Evolutionary conservation across 2,888 invertebrate species (phyloP), one percentile per base, ranked within the genome.

Genomic region (Phania funesta): DNA sequence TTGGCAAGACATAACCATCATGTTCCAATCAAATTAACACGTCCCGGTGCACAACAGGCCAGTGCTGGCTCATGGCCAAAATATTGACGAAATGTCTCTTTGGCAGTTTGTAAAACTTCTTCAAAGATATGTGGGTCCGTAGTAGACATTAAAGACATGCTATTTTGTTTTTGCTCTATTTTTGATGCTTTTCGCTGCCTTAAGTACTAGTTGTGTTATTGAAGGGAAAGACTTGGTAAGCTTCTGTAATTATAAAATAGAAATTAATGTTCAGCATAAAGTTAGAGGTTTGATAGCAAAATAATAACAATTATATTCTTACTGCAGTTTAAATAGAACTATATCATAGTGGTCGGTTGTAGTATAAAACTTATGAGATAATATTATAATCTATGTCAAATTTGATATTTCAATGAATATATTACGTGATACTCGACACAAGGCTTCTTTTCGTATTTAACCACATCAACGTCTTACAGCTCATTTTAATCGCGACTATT

Each of bases 21-120:
- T 98, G 98, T 91, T 99, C 98, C 98, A 82, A 98, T 98, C 77
- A 98, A 93, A 92, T 98, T 99, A 68, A 98, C 98, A 84, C 98
- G 93, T 35, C 98, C 98, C 0, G 98, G 98, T 4, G 97, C 98
- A 87, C 93, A 93, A 5, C 93, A 95, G 9, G 94, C 94, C n/a
- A 93, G 91, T 48, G 91, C 91, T 13, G 96, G 93, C 80, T 92
- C 89, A 8, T 90, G 91, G 62, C 92, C 92, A 88, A 94, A 96
- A 88, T 92, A 91, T 64, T 92, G 88, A 32, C 87, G 86, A 86
- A 93, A 94, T 73, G 89, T 91, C 80, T 90, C 89, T 70, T 90
- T 87, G 20, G 93, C 93, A 74, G 89, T 87, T 46, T 85, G 84
- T 83, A 92, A 79, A 68, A 93, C 89, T 82, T 88, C 90, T 73